A percentile compares a stretch with the other conserved stretches of the same genome.
phyloP scores from a whole-genome alignment of 2,113 vertebrate genomes.

The Lepus europaeus region DNA sequence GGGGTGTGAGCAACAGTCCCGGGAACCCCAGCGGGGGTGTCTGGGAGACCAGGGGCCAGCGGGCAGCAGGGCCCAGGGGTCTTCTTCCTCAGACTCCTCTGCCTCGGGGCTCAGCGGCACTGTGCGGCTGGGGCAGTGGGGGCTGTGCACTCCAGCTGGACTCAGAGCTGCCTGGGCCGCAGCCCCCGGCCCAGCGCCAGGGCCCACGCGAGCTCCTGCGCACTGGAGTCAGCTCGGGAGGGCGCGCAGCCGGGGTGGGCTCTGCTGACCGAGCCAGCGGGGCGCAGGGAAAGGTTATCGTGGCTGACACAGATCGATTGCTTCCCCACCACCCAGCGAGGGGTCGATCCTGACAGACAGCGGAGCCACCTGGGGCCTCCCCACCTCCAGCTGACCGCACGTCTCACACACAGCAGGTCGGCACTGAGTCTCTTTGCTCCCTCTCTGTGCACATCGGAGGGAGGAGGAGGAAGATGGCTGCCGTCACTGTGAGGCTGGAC shows the following conservation, averaged over 20 bases:
- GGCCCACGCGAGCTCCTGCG: background rate
- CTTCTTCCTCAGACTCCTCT: background rate
- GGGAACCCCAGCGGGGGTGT: too few relatives aligned
- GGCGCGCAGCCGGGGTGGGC: background rate
- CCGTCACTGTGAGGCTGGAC: accelerated
- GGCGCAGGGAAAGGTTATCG: background rate
- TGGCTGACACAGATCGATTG: background rate
- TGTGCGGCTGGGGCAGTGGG: accelerated
- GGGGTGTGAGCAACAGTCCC: too few relatives aligned
- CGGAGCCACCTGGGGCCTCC: background rate
- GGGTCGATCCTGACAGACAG: background rate
- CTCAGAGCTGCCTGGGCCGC: background rate
- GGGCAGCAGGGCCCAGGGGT: too few relatives aligned
- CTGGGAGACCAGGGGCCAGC: too few relatives aligned
- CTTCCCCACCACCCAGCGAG: background rate
- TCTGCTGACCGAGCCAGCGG: accelerated
- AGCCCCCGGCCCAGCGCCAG: background rate
- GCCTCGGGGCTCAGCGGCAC: background rate
- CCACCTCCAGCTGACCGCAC: background rate
- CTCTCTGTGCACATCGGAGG: too few relatives aligned
- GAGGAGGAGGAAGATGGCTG: background rate
- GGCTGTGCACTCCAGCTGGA: too few relatives aligned
- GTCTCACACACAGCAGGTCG: background rate
- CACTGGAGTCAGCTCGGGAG: background rate
- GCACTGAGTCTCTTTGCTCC: too few relatives aligned